phyloP scores from a whole-genome alignment of 1,140 invertebrate genomes.

The Drosophila triauraria region DNA sequence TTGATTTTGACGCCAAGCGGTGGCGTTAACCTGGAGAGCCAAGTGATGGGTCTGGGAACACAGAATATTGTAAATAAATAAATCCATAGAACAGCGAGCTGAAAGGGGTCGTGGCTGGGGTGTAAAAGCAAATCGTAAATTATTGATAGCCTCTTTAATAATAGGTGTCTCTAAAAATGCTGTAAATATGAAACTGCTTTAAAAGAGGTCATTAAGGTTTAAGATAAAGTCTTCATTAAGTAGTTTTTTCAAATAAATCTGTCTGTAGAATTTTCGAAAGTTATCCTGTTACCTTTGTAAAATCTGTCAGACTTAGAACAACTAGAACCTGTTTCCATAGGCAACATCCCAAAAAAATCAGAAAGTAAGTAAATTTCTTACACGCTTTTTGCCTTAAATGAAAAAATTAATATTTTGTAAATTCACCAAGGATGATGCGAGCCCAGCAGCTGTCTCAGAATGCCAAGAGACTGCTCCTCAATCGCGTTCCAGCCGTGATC shows the following conservation, averaged over 20 bases:
- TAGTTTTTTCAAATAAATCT: no score
- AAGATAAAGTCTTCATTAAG: no score
- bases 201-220: no score
- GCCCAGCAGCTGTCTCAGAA: neutral
- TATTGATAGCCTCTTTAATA: neutral
- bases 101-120: conserved; percentile 2
- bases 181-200: neutral
- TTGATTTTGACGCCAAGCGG: conserved; percentile 67
- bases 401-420: neutral
- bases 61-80: neutral
- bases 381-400: neutral
- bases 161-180: neutral
- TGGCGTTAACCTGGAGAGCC: neutral
- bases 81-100: neutral
- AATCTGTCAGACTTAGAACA: neutral
- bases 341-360: neutral
- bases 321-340: neutral
- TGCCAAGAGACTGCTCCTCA: conserved; percentile 6
- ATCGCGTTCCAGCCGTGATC: neutral
- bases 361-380: conserved; percentile 3
- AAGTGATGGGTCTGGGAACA: conserved; percentile 9
- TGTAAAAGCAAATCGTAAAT: conserved; percentile 23
- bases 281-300: neutral
- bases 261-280: neutral
- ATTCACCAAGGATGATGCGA: conserved; percentile 3